These are phyloP conservation scores for Lithophane leautieri DNA, from an alignment of 2,888 invertebrate species.

Conservation along the genomic window DNA sequence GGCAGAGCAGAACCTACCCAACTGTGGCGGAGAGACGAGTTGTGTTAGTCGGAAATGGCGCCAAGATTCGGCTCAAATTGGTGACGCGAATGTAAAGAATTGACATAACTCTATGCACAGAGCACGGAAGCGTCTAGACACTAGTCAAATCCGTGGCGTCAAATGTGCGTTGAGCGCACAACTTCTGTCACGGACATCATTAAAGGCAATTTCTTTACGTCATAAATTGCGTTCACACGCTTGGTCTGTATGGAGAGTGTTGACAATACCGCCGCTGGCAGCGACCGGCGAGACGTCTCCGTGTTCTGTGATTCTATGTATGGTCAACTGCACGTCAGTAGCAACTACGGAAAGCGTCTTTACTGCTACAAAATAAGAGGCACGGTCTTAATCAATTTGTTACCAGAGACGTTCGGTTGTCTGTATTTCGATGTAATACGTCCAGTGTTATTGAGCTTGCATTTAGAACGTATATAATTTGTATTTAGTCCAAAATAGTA, in stretches of 20 bases:
- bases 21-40: constrained; percentile 12
- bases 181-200: not conserved
- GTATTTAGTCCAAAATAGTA: not conserved
- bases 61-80: not conserved
- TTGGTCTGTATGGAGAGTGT: not conserved
- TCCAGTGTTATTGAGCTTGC: constrained; percentile 41
- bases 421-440: constrained; percentile 12
- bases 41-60: not conserved
- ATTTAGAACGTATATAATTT: constrained; percentile 11
- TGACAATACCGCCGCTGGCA: not conserved
- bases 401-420: not conserved
- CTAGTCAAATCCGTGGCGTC: not conserved
- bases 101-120: not conserved
- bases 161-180: not conserved
- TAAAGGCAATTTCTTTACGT: not conserved
- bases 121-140: not conserved
- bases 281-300: not conserved
- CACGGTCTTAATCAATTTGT: not conserved
- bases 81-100: constrained; percentile 17
- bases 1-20: not conserved
- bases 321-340: not conserved
- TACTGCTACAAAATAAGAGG: not conserved
- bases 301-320: not conserved
- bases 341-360: not conserved
- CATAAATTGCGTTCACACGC: not conserved